A percentile compares a stretch with the other conserved stretches of the same genome.
These are phyloP conservation scores for Callyntrura sp. DNA, from an alignment of 2,888 invertebrate genomes.

Conservation along the genomic window DNA sequence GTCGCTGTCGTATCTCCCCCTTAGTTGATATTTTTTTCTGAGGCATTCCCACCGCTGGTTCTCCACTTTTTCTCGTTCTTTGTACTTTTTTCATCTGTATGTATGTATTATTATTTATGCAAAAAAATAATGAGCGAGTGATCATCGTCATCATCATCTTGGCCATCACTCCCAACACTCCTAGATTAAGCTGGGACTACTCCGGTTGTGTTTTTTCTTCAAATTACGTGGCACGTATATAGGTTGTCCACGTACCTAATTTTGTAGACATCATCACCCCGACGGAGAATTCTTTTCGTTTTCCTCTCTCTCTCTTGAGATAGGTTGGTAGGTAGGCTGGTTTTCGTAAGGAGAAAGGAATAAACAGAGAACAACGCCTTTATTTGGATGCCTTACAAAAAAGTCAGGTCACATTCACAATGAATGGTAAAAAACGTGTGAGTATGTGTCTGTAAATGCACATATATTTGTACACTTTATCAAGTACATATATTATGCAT, in stretches of 20 bases:
- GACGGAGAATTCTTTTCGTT: not conserved
- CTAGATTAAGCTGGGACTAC: not conserved
- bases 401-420: constrained; percentile 34
- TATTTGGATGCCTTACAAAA: constrained; percentile 47
- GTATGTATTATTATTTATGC: constrained; percentile 29
- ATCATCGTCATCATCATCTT: constrained; percentile 18
- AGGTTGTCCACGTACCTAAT: constrained; percentile 14
- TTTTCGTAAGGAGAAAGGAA: constrained; percentile 29
- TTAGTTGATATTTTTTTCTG: no score
- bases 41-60: no score
- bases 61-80: not conserved
- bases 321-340: constrained; percentile 51
- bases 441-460: not conserved
- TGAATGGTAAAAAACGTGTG: constrained; percentile 37
- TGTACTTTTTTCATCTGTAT: no score
- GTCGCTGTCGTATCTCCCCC: constrained; percentile 9
- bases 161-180: no score
- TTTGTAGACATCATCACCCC: constrained; percentile 35
- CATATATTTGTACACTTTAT: no score
- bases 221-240: no score
- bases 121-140: constrained; percentile 20
- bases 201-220: not conserved
- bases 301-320: constrained; percentile 11
- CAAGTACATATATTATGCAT: no score
- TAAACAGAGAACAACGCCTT: constrained; percentile 55